Evolutionary conservation across 1,140 invertebrate species (phyloP), one percentile per base, ranked within the genome.

Genomic region (Anastatus disparis): DNA sequence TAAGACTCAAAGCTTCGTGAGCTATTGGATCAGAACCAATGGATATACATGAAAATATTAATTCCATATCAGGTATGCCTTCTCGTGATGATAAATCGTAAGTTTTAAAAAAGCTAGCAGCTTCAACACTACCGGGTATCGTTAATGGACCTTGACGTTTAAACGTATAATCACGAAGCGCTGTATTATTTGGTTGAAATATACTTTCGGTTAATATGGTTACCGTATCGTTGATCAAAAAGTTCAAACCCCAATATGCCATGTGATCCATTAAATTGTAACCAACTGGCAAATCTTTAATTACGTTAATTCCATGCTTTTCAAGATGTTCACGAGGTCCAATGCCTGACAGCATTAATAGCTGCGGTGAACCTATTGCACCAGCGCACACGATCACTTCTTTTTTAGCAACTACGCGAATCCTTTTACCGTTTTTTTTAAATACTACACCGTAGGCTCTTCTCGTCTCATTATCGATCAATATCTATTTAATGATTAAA

Each of bases 311-410:
- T 9, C 83, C 81, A 12, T 87, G 64, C 17, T 84, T 75, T 13
- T 75, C 42, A 0, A 92, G 78, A 74, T 91, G 87, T 1, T 87
- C 81, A 56, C 73, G 76, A 0, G 90, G 90, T 10, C 91, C 91
- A n/a, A 91, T 80, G 61, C 90, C 90, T 0, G 91, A 92, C 2
- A 93, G 80, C 89, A 93, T 89, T 12, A 94, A 82, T 3, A 94
- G 74, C 76, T 94, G 91, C 0, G 93, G 90, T 4, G 91, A 90
- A 58, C 92, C 91, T 42, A 94, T 88, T 0, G 91, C 87, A 1
- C 93, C 93, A 15, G 89, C 91, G 31, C 89, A 87, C n/a, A 94
- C 74, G 58, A 94, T 89, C 1, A 94, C 87, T 81, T 94, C 92
- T 74, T 85, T 87, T 22, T 12, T 71, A 0, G 52, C 52, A 10